These are phyloP conservation scores for Gonatopus flavifemur DNA, from an alignment of 1,140 invertebrate species.

Conservation along the genomic window DNA sequence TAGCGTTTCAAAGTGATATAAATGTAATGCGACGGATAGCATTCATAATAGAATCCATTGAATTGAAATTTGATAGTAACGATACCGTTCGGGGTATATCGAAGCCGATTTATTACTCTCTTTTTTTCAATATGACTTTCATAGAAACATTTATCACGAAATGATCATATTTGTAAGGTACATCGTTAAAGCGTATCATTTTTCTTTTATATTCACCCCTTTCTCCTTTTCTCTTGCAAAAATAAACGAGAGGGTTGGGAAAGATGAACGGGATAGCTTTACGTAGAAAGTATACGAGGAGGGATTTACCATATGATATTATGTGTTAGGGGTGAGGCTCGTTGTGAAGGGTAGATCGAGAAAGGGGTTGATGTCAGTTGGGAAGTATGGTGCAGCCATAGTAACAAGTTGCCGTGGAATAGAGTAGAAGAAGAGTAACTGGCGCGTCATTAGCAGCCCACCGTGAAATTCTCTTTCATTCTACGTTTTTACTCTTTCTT, in stretches of 20 bases:
- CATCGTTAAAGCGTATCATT: constrained; percentile 20
- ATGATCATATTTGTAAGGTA: constrained; percentile 17
- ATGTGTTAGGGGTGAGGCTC: constrained; percentile 10
- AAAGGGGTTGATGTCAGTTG: constrained; percentile 4
- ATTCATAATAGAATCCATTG: too few species aligned
- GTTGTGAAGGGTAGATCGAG: background rate
- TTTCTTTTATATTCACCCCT: constrained; percentile 20
- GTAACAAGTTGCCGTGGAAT: background rate
- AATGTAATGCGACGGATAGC: too few species aligned
- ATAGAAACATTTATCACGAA: constrained; percentile 17
- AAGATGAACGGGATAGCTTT: constrained; percentile 16
- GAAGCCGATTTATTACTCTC: too few species aligned
- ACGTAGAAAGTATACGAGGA: constrained; percentile 16
- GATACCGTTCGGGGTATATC: too few species aligned
- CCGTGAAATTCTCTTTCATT: background rate
- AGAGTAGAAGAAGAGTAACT: background rate
- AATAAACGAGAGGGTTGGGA: constrained; percentile 10
- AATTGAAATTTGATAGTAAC: too few species aligned
- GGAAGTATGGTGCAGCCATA: background rate
- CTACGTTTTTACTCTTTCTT: background rate
- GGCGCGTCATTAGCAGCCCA: background rate
- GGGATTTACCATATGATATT: constrained; percentile 25
- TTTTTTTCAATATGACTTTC: too few species aligned
- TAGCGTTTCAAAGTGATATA: too few species aligned
- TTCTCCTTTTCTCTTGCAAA: constrained; percentile 12